Base-by-base conservation (phyloP, 2,888 invertebrate genomes). In the Slavum lentiscoides region DNA sequence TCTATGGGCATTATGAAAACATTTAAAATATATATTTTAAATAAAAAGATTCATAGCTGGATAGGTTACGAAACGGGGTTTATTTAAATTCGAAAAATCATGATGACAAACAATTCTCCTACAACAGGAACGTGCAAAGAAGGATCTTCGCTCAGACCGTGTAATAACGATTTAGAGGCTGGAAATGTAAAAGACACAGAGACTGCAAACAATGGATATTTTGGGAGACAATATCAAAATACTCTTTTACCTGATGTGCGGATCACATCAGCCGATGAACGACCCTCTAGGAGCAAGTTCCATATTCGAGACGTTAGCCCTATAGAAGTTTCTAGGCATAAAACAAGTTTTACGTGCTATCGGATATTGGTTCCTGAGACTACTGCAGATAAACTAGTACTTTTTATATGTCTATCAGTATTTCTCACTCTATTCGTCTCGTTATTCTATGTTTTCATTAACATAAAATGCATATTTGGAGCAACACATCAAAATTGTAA, bases 281-380 rank as follows among this genome's bases (percentile, higher is more conserved):
- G 70, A 19, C 39, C 70, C 19, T 70, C 69, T 21, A 80, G 62
- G 39, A 70, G 62, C 55, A 70, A 80, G 13, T 80, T 70, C 13
- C 70, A 55, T 17, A 37, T 72, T 9, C 69, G 77, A 3, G 69
- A 77, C 17, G 69, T 69, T 61, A 80, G 77, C 5, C 77, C 77
- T 23, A 62, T 80, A n/a, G 64, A 69, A 53, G 70, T 37, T 11
- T 19, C 69, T 15, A 53, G 62, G 5, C 69, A 77, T 19, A 43
- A 19, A 23, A 37, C 30, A 6, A 66, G 55, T 8, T 80, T 43
- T 37, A 64, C 62, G 13, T 80, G 77, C 23, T 80, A 70, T 23
- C 77, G 77, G 5, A 70, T 70, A 70, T 64, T 80, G 39, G 64
- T 80, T 59, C 77, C 77, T 0, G 77, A 80, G 55, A 80, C 77